A percentile compares a stretch with the other conserved stretches of the same genome.
Conservation (phyloP, 2,113 vertebrate species). For the Lagenorhynchus albirostris region DNA sequence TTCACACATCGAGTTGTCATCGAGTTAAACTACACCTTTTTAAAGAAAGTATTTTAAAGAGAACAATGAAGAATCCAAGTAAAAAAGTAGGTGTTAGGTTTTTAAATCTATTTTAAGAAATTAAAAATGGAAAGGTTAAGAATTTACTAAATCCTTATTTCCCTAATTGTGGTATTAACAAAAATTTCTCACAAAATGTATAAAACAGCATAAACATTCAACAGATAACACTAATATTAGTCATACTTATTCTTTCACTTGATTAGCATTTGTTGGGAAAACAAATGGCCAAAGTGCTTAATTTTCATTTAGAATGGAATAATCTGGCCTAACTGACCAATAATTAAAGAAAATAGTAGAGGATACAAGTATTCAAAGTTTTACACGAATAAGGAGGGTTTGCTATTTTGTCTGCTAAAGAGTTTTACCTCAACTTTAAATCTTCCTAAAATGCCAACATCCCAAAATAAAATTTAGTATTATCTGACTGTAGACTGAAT, state of each 20-base stretch:
- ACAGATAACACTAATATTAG: background rate
- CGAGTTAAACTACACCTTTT: background rate
- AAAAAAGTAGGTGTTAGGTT: constrained; percentile 40
- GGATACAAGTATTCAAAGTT: background rate
- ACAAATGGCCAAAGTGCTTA: constrained; percentile 29
- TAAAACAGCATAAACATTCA: background rate
- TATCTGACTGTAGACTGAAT: constrained; percentile 1
- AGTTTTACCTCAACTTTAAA: background rate
- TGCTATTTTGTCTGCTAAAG: background rate
- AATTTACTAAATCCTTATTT: constrained; percentile 64
- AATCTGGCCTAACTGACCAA: constrained; percentile 10
- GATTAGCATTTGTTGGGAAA: constrained; percentile 42
- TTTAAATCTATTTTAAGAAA: constrained; percentile 27
- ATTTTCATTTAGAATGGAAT: constrained; percentile 27
- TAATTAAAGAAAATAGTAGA: background rate
- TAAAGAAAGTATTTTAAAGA: constrained; percentile 43
- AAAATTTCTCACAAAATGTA: constrained; percentile 55
- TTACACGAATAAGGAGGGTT: background rate
- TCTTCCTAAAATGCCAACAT: constrained; percentile 34
- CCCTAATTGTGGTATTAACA: constrained; percentile 9
- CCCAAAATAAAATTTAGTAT: constrained; percentile 36
- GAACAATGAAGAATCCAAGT: background rate
- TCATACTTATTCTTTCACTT: constrained; percentile 24
- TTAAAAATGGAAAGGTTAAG: constrained; percentile 58
- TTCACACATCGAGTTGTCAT: constrained; percentile 15